Base-by-base conservation (phyloP, 2,113 vertebrate species). In the Donacobius atricapilla region DNA sequence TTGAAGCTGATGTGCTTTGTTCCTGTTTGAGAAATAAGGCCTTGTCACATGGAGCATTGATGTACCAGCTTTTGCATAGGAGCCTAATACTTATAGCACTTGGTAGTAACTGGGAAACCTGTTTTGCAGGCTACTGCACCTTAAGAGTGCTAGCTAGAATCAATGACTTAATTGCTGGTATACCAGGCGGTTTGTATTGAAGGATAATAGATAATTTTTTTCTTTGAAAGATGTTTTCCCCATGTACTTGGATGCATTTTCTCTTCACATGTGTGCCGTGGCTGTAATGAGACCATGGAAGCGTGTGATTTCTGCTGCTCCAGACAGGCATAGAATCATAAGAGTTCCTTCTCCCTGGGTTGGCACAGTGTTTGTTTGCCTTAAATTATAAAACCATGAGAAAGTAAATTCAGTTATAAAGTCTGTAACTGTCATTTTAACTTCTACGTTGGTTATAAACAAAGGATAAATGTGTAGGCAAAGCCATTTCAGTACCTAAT, bases 21-120 rank as follows among this genome's bases (percentile, higher is more conserved):
- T 90, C 33, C 37, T 70, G 6, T 90, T 87, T 87, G 78, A 56
- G 56, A 63, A 40, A 57, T 22, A 39, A 61, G 10, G 9, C 21
- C 18, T 33, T 54, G 30, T 42, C 53, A 45, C 21, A 7, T 39
- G 64, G 19, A 53, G 6, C 37, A 61, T 89, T 0, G 0, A 30
- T 69, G 20, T 78, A 53, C 47, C 58, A 65, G 31, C 21, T 4
- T 81, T 87, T 61, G 54, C n/a, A 39, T 11, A n/a, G 58, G 23
- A 61, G 15, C 17, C 24, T 47, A 27, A 45, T 84, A 40, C 24
- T 86, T 54, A 15, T 0, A 48, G 64, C 9, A 23, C 20, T 50
- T 87, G 33, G 17, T 35, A n/a, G 64, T 63, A 50, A 45, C 23
- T 78, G 69, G 64, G 30, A 87, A 85, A 31, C 28, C 18, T 90